Conservation (phyloP, 53 echinoderm and acorn worm species). For the Zoroaster sp. region DNA sequence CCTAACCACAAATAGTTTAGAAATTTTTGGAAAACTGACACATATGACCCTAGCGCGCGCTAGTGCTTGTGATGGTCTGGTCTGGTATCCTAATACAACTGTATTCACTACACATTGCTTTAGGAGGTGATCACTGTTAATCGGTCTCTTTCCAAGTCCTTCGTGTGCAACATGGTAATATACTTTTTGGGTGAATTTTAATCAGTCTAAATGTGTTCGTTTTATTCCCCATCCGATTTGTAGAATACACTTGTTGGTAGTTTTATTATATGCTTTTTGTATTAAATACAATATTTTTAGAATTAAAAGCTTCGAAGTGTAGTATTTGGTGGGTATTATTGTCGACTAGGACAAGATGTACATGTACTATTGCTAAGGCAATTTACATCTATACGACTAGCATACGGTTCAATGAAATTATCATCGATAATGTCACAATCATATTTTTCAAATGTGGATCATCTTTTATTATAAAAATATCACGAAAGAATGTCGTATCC, state of each 20-base stretch:
- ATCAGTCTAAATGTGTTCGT: neutral
- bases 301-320: neutral
- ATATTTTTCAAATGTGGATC: too few species aligned
- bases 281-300: neutral
- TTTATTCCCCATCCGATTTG: neutral
- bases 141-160: slow-evolving; percentile 30
- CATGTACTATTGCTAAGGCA: too few species aligned
- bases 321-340: neutral
- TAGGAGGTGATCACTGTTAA: neutral
- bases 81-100: slow-evolving; percentile 13
- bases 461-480: too few species aligned
- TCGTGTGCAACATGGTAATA: neutral
- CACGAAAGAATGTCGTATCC: too few species aligned
- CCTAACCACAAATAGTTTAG: neutral
- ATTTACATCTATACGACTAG: too few species aligned
- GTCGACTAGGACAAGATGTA: too few species aligned
- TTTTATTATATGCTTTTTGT: neutral
- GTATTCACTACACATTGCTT: too few species aligned
- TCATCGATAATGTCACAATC: too few species aligned
- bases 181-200: neutral
- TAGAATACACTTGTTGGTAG: neutral
- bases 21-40: neutral
- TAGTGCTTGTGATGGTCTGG: neutral
- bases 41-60: too few species aligned
- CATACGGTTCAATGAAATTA: too few species aligned